These are phyloP conservation scores for Drosophila recens DNA, from an alignment of 2,888 invertebrate genomes.

Conservation along the genomic window DNA sequence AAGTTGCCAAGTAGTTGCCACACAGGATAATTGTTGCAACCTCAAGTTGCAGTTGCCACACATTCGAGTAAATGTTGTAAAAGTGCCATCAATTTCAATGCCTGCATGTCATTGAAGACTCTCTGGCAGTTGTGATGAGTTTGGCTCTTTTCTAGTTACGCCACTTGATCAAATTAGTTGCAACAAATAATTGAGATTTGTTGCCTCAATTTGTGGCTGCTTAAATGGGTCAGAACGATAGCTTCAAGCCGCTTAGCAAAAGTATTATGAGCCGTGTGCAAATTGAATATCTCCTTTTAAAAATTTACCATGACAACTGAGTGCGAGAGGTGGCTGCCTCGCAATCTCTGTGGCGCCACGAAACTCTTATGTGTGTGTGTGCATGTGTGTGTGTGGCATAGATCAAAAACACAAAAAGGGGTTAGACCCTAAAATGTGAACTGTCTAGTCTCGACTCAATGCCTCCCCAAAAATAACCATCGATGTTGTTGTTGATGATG, in stretches of 20 bases:
- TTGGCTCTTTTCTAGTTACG: background rate
- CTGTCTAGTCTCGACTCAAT: background rate
- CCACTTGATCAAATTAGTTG: slow-evolving; percentile 43
- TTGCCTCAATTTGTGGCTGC: slow-evolving; percentile 58
- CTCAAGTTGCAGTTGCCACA: slow-evolving; percentile 10
- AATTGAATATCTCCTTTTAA: slow-evolving; percentile 62
- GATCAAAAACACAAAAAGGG: slow-evolving; percentile 66
- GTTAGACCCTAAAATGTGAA: slow-evolving; percentile 39
- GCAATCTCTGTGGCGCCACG: slow-evolving; percentile 56
- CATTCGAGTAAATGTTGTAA: slow-evolving; percentile 17
- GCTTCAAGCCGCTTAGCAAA: slow-evolving; percentile 59
- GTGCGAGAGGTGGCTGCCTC: background rate
- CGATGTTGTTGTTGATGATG: slow-evolving; percentile 11
- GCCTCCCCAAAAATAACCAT: slow-evolving; percentile 21
- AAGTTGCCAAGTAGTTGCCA: slow-evolving; percentile 7
- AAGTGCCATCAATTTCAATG: slow-evolving; percentile 30
- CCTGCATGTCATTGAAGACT: slow-evolving; percentile 22
- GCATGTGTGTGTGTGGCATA: slow-evolving; percentile 46
- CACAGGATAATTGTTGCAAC: slow-evolving; percentile 38
- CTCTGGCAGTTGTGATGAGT: background rate
- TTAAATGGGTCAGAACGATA: slow-evolving; percentile 36
- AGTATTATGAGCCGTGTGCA: slow-evolving; percentile 45
- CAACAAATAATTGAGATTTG: slow-evolving; percentile 23
- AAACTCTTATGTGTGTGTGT: slow-evolving; percentile 46
- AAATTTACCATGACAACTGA: slow-evolving; percentile 61